Evolutionary conservation across 2,888 invertebrate genomes (phyloP), one percentile per base, ranked within the genome.

Genomic region (Apotomis turbidana): DNA sequence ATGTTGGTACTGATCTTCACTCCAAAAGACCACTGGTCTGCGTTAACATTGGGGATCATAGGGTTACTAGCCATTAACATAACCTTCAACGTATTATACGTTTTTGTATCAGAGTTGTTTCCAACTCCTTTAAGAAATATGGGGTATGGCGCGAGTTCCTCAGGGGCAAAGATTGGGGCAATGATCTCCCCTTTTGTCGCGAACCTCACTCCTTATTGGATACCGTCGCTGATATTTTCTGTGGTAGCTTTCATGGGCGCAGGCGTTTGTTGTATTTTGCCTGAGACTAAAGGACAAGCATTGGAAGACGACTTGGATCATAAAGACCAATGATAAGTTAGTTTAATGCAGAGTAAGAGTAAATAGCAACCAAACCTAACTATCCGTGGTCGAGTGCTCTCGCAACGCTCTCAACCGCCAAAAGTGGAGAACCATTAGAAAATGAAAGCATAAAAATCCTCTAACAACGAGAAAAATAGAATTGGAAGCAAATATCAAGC

Each of bases 41-140:
- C 83, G 5, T 78, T 79, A 0, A n/a, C 80, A 3, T 69, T 85
- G 0, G 86, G 83, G 5, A 70, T 83, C 0, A 68, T 85, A 0
- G 87, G 84, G 6, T 77, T 81, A 0, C 66, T 77, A 15, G 78
- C 80, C 1, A 66, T 78, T 0, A 81, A 74, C 36, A 64, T 78
- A 0, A 77, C 78, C 0, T 87, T 83, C 41, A 64, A 77, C 6
- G 73, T 86, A 0, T 59, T 82, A 0, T 87, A 85, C 68, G 76
- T 88, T 8, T 83, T 83, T 51, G 80, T 79, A 0, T 83, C 85
- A 8, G 89, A 90, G 69, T 71, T 88, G n/a, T 90, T 83, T 73
- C 88, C 90, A 5, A 90, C 90, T 0, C 79, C 84, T 10, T 76
- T 89, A 49, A 84, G 89, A 27, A 88, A 83, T 51, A 90, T 87